A percentile compares a stretch with the other conserved stretches of the same genome.
phyloP scores from a whole-genome alignment of 1,140 invertebrate genomes.

The Cryptotermes secundus region DNA sequence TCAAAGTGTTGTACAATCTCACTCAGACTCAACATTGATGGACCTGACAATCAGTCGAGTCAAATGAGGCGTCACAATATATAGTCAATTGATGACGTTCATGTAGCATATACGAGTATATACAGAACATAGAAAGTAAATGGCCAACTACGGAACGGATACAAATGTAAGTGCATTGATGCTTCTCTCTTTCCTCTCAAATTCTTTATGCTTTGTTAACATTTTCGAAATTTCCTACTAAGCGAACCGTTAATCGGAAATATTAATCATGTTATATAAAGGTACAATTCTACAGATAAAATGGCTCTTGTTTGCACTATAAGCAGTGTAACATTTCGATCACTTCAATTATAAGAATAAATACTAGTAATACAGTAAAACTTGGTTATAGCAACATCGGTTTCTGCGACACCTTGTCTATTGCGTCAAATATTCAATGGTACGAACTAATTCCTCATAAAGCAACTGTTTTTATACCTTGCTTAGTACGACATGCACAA shows the following conservation, averaged over 20 bases:
- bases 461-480: no score
- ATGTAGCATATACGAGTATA: not conserved
- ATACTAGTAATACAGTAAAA: no score
- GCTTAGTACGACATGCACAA: no score
- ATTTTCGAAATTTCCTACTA: not conserved
- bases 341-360: no score
- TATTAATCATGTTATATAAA: not conserved
- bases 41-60: not conserved
- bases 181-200: not conserved
- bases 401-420: no score
- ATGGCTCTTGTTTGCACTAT: no score
- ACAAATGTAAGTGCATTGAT: not conserved
- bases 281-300: not conserved
- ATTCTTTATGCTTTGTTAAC: not conserved
- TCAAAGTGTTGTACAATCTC: not conserved
- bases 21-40: not conserved
- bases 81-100: conserved; percentile 12
- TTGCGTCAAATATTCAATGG: no score
- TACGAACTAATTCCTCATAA: no score
- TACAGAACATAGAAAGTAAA: not conserved
- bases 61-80: conserved; percentile 12
- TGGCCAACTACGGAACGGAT: not conserved
- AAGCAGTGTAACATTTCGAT: not conserved
- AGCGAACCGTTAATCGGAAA: not conserved
- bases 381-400: no score